Evolutionary conservation across 2,797 vertebrate genomes (phyloP), one percentile per base, ranked within the genome.

Genomic region (Hemitrygon akajei): DNA sequence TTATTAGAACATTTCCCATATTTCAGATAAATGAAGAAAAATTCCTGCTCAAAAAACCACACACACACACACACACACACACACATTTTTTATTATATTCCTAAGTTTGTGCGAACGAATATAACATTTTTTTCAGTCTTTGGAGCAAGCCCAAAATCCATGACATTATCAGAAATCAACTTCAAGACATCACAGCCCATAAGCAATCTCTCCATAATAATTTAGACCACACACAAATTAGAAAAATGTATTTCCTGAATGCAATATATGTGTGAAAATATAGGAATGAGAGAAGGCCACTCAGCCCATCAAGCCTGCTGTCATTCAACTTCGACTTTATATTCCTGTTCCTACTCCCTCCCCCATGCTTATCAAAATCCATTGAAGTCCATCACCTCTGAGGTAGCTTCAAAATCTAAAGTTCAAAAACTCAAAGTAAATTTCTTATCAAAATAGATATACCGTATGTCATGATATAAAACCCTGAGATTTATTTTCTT

Each of bases 121-220:
- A 18, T 69, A 89, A 89, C 16, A 37, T 3, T 34, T 34, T 30
- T 25, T 37, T 37, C n/a, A 66, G 86, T 69, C n/a, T 18, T n/a
- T 89, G n/a, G 86, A 89, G n/a, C 34, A 22, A 37, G 63, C 37
- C 86, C 60, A 89, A 89, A 30, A 66, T 20, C 14, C 30, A 66
- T 66, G n/a, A 89, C 30, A 89, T 37, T 66, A 34, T 89, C 86
- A 89, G n/a, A 89, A 37, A 89, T 89, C 60, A 69, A 37, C 63
- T 69, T 89, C 63, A 89, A 69, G 16, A 89, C 66, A 18, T 69
- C 60, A 69, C 27, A 58, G 25, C 60, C 25, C 40, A n/a, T 86
- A 30, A 60, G 27, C 10, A 60, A 16, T 16, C 82, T 60, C 82
- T 1, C 56, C 11, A 30, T 7, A 37, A 10, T 89, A 37, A n/a